Conservation (phyloP, 2,888 invertebrate genomes). For the Meliscaeva auricollis region DNA sequence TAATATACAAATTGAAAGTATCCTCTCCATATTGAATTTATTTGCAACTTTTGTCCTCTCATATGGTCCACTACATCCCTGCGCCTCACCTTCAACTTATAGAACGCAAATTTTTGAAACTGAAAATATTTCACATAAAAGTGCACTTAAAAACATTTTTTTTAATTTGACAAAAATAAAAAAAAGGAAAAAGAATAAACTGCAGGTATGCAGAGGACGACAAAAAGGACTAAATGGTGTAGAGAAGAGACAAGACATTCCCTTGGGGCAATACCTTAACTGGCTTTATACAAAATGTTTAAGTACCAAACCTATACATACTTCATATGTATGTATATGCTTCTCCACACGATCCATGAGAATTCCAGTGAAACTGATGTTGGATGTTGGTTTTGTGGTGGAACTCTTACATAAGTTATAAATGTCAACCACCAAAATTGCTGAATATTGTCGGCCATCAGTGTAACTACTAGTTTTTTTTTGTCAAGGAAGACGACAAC, state of each 20-base stretch:
- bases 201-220: constrained; percentile 2
- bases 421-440: constrained; percentile 70
- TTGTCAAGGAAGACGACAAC: not conserved
- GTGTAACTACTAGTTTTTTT: not conserved
- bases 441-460: constrained; percentile 51
- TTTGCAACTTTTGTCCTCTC: constrained; percentile 52
- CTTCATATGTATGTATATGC: not conserved
- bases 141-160: constrained; percentile 50
- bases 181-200: constrained; percentile 40
- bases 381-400: constrained; percentile 65
- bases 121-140: constrained; percentile 32
- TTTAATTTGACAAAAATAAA: constrained; percentile 37
- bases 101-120: constrained; percentile 6
- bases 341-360: not conserved
- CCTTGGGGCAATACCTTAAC: not conserved
- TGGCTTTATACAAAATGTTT: not conserved
- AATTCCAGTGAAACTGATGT: constrained; percentile 36
- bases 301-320: not conserved
- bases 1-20: constrained; percentile 62
- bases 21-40: constrained; percentile 11
- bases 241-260: not conserved
- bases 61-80: constrained; percentile 14
- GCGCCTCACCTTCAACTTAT: no score
- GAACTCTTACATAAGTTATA: constrained; percentile 68
- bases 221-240: not conserved